Evolutionary conservation across 1,140 invertebrate species (phyloP), one percentile per base, ranked within the genome.

Genomic region (Cherax destructor): DNA sequence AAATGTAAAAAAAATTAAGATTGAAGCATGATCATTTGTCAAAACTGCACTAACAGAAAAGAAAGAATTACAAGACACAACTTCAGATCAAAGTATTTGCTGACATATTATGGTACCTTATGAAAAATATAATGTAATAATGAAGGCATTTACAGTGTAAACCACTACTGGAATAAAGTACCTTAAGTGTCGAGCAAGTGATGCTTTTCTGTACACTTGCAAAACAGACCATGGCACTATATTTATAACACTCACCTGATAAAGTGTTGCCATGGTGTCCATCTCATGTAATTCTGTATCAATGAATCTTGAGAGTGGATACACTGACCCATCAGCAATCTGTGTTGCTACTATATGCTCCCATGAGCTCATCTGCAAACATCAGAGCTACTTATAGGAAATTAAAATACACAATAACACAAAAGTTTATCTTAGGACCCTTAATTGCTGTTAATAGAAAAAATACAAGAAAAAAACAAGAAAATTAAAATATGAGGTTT

Each of bases 311-410:
- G 93, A 95, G 69, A 95, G 91, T 49, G 95, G 95, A 93, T 94
- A 95, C 93, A 95, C 94, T 94, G 95, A 95, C 52, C 94, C 94
- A 93, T 95, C 95, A 50, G 94, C 94, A 76, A 95, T 94, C 93
- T 95, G 95, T 65, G 95, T 94, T 30, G 94, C 94, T 69, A 95
- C 93, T 13, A 95, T 94, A 92, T 95, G 95, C 79, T 95, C 95
- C 92, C 95, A 94, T 11, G 95, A 95, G 93, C 95, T 95, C 69
- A 95, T 93, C 95, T 95, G 93, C 49, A 94, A 93, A 61, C 30
- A 72, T 47, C 13, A 85, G 10, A 49, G 52, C 18, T 13, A 47
- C 30, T 49, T 24, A 59, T n/a, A 24, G 7, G 21, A 83, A 83
- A 4, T 24, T n/a, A 65, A 61, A 61, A 61, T 30, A 83, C 21